Base-by-base conservation (phyloP, 2,113 vertebrate species). In the Bambusicola thoracicus region DNA sequence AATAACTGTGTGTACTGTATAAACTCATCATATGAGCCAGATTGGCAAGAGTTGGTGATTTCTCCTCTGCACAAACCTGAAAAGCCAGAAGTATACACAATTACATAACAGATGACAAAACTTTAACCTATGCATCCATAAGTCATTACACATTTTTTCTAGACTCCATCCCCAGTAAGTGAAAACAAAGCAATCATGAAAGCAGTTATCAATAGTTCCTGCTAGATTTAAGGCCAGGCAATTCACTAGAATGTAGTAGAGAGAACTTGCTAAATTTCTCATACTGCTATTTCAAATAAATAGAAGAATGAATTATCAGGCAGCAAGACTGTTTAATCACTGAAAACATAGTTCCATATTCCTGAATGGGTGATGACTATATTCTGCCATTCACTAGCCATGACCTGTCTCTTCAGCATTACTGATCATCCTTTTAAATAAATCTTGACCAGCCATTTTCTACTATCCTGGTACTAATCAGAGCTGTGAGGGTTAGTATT, bases 11-110 rank as follows among this genome's bases (percentile, higher is more conserved):
- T 2, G 99, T 99, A 43, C 99, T 99, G 93, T 99, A 99, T 66
- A 99, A 97, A 88, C 98, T 99, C 99, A 99, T 99, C 99, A 99
- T 99, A 92, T 99, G 99, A 29, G 99, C 99, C 96, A 99, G 97
- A 93, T 99, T 99, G 89, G 99, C 98, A 32, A 99, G 98, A 0
- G 99, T 99, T 70, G 98, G 98, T 1, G 99, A 99, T 82, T 99
- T 99, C 90, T 99, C 99, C 70, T 99, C 99, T 3, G 98, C 98
- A 61, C 99, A 99, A 75, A 99, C 98, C 98, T 98, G 87, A 67
- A 91, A 92, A 56, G 73, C 24, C 97, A 82, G 77, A 72, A 62
- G 14, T 48, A 4, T 24, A 70, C 81, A 72, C 34, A 56, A 40
- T 56, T 59, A 53, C 41, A 69, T 44, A 19, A 66, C 53, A 90